Evolutionary conservation across 2,888 invertebrate species (phyloP).

Genomic region (Luffia ferchaultella): DNA sequence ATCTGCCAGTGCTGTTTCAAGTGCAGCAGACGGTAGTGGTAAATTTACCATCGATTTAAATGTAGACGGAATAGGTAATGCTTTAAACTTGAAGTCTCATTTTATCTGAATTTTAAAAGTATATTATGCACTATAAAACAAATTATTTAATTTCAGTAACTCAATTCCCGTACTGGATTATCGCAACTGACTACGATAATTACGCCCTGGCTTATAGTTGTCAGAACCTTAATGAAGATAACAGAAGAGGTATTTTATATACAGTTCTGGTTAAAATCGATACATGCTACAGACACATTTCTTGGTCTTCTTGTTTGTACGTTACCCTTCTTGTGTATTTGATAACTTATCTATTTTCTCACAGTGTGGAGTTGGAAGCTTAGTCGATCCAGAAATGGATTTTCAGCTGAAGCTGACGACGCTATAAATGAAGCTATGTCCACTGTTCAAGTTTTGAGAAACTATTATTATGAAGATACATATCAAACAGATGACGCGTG

Average conservation of each 20-base stretch:
- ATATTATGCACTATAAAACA: too few relatives aligned
- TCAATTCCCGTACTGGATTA: constrained; percentile 1
- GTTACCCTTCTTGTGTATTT: too few relatives aligned
- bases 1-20: constrained; percentile 40
- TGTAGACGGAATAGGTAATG: constrained; percentile 39
- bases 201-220: constrained; percentile 7
- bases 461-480: constrained; percentile 26
- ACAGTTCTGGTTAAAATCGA: too few relatives aligned
- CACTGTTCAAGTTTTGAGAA: constrained; percentile 25
- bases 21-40: constrained; percentile 36
- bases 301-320: too few relatives aligned
- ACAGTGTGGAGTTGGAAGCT: constrained; percentile 40
- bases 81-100: too few relatives aligned
- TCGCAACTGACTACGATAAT: constrained; percentile 4
- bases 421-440: constrained; percentile 25
- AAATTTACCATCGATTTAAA: constrained; percentile 58
- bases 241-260: neutral
- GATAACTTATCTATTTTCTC: constrained; percentile 6
- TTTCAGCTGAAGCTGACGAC: constrained; percentile 17
- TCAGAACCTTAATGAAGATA: neutral
- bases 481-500: constrained; percentile 29
- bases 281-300: too few relatives aligned
- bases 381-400: constrained; percentile 26
- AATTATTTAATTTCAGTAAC: too few relatives aligned
- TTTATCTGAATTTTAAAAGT: too few relatives aligned